A percentile compares a stretch with the other conserved stretches of the same genome.
phyloP scores from a whole-genome alignment of 2,888 invertebrate species.

The Plagiodera versicolora region DNA sequence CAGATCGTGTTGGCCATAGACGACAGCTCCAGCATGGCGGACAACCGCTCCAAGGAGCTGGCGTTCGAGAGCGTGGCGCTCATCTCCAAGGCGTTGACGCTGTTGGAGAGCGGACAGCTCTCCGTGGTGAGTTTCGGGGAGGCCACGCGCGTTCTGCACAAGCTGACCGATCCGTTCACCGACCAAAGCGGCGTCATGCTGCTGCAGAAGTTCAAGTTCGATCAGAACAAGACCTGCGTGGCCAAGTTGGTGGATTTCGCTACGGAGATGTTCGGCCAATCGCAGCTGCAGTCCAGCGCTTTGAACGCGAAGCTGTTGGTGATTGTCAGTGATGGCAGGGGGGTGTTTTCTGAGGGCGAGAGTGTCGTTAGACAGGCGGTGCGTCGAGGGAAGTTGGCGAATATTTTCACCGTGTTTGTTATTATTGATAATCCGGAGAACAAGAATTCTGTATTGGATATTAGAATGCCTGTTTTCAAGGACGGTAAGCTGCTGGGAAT shows the following conservation, averaged over 20 bases:
- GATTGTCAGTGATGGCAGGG: slow-evolving; percentile 93
- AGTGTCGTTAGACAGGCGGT: slow-evolving; percentile 77
- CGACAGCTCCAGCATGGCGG: slow-evolving; percentile 91
- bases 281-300: slow-evolving; percentile 54
- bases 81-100: slow-evolving; percentile 84
- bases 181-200: slow-evolving; percentile 83
- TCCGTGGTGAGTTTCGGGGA: slow-evolving; percentile 92
- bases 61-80: slow-evolving; percentile 95
- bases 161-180: slow-evolving; percentile 82
- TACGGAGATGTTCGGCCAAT: slow-evolving; percentile 66
- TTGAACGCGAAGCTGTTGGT: slow-evolving; percentile 83
- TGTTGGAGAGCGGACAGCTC: slow-evolving; percentile 92
- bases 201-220: slow-evolving; percentile 80
- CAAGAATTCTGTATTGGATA: slow-evolving; percentile 91
- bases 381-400: slow-evolving; percentile 74
- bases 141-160: slow-evolving; percentile 80
- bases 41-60: slow-evolving; percentile 84
- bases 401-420: slow-evolving; percentile 93
- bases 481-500: slow-evolving; percentile 64
- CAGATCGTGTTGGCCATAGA: slow-evolving; percentile 96
- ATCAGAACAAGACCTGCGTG: slow-evolving; percentile 87
- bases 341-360: slow-evolving; percentile 86
- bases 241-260: slow-evolving; percentile 80
- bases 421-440: slow-evolving; percentile 92
- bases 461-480: slow-evolving; percentile 75